Base-by-base conservation (phyloP, 23 tunicate genomes). In the Halocynthia roretzi region DNA sequence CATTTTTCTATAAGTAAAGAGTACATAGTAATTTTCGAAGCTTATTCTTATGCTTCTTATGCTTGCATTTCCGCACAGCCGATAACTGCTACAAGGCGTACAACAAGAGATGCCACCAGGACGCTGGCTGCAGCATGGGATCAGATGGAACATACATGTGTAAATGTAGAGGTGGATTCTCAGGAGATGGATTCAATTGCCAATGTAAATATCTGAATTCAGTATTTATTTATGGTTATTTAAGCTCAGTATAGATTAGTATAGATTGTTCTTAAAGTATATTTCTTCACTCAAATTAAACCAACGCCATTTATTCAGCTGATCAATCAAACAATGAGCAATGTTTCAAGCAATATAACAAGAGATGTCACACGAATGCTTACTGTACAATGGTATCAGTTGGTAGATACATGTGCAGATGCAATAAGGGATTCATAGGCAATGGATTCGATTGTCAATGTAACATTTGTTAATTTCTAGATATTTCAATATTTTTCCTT, bases 351-450 rank as follows among this genome's bases (percentile, higher is more conserved):
- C 44, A 31, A 31, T 31, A 31, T 31, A 31, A 31, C 44, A 52
- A 22, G 50, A 17, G 76, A 50, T 71, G 76, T 52, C 44, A 31
- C 44, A 0, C 6, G 8, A 54, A 71, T 20, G 50, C 48, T 52
- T 6, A 6, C 5, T 71, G 76, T 71, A 9, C 6, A 0, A 49
- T 44, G 11, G 50, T 71, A n/a, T 11, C 9, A 17, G 56, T 6
- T 15, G 76, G 76, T n/a, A 71, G 19, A 50, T 51, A 71, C 76
- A 15, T 9, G 76, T 71, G 76, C 50, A 10, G 12, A 71, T 71
- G 76, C 56, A 71, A 55, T 44, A 10, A 71, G 0, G 76, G 76
- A 10, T 71, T 10, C 56, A 44, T 5, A 5, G 76, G 76, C 12
- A 48, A 71, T 54, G 76, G 76, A 71, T 50, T 50, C 18, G 48